Evolutionary conservation across 2,888 invertebrate species (phyloP).

Genomic region (Ceramica pisi): DNA sequence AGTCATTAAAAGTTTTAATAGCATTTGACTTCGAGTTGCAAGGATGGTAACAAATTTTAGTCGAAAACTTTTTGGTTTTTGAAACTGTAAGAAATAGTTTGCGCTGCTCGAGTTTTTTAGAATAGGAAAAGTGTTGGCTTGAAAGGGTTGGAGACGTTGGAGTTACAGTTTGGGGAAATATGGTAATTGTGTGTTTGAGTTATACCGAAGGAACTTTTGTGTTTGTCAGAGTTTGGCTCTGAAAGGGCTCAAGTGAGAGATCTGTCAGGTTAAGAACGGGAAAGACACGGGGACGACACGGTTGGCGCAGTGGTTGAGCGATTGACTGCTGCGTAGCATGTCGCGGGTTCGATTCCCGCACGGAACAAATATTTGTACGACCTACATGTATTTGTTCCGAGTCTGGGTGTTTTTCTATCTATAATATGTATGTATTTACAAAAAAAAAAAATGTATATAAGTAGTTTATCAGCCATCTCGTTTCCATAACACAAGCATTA

Average conservation of each 20-base stretch:
- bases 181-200: conserved; percentile 37
- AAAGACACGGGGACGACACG: no score
- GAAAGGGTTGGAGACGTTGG: conserved; percentile 39
- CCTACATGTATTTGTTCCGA: no score
- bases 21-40: conserved; percentile 85
- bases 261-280: background rate
- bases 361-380: no score
- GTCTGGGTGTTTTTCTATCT: no score
- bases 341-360: no score
- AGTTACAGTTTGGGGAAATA: conserved; percentile 47
- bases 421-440: no score
- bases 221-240: conserved; percentile 3
- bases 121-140: conserved; percentile 45
- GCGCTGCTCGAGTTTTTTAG: conserved; percentile 59
- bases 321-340: no score
- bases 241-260: background rate
- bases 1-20: conserved; percentile 91
- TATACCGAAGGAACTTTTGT: conserved; percentile 14
- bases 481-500: no score
- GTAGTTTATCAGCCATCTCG: no score
- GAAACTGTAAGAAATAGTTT: conserved; percentile 72
- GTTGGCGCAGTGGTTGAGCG: no score
- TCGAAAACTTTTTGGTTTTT: conserved; percentile 80
- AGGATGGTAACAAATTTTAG: conserved; percentile 86
- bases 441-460: no score